phyloP scores from a whole-genome alignment of 2,113 vertebrate species.

The Sphyrna mokarran region DNA sequence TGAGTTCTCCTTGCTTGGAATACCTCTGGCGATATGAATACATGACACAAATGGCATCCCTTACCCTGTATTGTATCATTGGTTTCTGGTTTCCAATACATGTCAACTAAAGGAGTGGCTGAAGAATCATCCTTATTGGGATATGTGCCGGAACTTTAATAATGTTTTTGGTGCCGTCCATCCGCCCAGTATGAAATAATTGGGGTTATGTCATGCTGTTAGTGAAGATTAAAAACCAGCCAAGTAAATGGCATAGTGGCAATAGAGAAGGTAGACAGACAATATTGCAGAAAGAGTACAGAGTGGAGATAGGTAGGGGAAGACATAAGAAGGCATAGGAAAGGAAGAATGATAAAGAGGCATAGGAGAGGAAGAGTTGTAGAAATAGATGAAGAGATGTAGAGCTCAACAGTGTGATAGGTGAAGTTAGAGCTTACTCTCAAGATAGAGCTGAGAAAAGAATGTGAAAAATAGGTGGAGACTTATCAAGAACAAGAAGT shows the following conservation, averaged over 20 bases:
- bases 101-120: neutral
- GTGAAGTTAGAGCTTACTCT: neutral
- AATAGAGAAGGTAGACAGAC: neutral
- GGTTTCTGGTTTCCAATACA: neutral
- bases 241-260: neutral
- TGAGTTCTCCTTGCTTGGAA: neutral
- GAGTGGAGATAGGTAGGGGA: neutral
- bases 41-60: neutral
- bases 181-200: neutral
- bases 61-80: neutral
- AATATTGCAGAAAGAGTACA: neutral
- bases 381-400: neutral
- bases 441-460: neutral
- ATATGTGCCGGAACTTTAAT: neutral
- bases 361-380: neutral
- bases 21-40: neutral
- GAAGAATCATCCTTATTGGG: neutral
- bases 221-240: neutral
- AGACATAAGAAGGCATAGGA: neutral
- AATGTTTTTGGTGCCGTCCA: neutral
- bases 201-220: neutral
- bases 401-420: neutral
- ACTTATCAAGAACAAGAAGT: neutral
- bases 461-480: neutral
- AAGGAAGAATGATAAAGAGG: neutral